Conservation (phyloP, 2,888 invertebrate species). For the Drosophila demipolita region DNA sequence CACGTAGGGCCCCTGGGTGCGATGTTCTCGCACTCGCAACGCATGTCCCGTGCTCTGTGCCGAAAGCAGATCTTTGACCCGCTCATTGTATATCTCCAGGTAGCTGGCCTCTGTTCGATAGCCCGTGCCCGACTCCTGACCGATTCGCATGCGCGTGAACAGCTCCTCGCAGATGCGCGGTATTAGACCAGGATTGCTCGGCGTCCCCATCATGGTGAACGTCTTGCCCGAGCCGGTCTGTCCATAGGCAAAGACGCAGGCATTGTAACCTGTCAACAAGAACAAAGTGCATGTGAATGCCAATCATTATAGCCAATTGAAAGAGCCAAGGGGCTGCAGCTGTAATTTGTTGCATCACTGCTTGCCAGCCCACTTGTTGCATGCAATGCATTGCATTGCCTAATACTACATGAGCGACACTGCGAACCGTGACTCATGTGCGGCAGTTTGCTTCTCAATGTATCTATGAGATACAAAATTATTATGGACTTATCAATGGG, state of each 20-base stretch:
- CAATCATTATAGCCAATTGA: conserved; percentile 2
- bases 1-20: conserved; percentile 92
- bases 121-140: conserved; percentile 92
- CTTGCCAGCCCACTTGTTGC: conserved; percentile 18
- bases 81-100: conserved; percentile 94
- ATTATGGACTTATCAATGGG: not conserved
- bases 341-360: conserved; percentile 19
- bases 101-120: conserved; percentile 95
- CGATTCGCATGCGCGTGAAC: conserved; percentile 92
- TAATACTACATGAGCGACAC: conserved; percentile 8
- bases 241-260: conserved; percentile 96
- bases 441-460: not conserved
- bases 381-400: conserved; percentile 25
- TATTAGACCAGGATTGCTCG: conserved; percentile 93
- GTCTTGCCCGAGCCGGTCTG: conserved; percentile 97
- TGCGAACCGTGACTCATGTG: conserved; percentile 23
- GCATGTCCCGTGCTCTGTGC: conserved; percentile 88
- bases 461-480: not conserved
- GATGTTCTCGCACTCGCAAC: conserved; percentile 92
- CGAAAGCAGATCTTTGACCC: conserved; percentile 90
- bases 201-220: conserved; percentile 94
- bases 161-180: conserved; percentile 94
- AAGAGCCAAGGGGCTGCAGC: conserved; percentile 20
- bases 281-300: conserved; percentile 21
- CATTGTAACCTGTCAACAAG: conserved; percentile 88